Evolutionary conservation across 2,888 invertebrate species (phyloP), one percentile per base, ranked within the genome.

Genomic region (Rhabditoides inermis): DNA sequence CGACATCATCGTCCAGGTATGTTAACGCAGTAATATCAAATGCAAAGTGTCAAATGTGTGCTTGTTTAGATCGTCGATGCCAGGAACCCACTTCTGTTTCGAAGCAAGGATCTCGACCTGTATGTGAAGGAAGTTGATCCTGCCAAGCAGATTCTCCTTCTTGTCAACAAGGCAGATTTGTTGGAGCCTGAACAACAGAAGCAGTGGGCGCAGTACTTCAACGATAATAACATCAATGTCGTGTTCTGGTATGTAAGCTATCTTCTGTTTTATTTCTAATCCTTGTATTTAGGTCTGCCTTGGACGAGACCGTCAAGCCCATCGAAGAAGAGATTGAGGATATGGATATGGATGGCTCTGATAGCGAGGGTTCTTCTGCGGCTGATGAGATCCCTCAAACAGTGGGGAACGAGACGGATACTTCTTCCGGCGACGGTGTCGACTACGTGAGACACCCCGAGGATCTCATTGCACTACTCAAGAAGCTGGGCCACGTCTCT

Each of bases 221-320:
- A 83, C 49, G 79, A 82, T 53, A 79, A 84, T 23, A 79, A 84
- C 51, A 82, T 90, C 2, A 82, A 82, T 41, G 85, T 88, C 26
- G 87, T 87, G 7, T 98, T 98, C 79, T 98, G 89, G 81, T 95
- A n/a, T n/a, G n/a, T n/a, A n/a, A n/a, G n/a, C n/a, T n/a, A n/a
- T n/a, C n/a, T n/a, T n/a, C n/a, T n/a, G n/a, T 52, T 51, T 18
- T 10, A 15, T 44, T 1, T 3, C 39, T 1, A 28, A 37, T 45
- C 15, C 42, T 18, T 12, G 15, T 36, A 45, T 53, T 51, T 25
- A 58, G 58, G 60, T 64, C 65, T 2, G 68, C 65, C 6, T 45
- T 65, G 18, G 61, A 61, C 2, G 55, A 53, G 2, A 41, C n/a
- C n/a, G n/a, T 49, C 0, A 12, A 53, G 23, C 26, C 47, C 1